Conservation (phyloP, 1,140 invertebrate species). For the Diorhabda sublineata region DNA sequence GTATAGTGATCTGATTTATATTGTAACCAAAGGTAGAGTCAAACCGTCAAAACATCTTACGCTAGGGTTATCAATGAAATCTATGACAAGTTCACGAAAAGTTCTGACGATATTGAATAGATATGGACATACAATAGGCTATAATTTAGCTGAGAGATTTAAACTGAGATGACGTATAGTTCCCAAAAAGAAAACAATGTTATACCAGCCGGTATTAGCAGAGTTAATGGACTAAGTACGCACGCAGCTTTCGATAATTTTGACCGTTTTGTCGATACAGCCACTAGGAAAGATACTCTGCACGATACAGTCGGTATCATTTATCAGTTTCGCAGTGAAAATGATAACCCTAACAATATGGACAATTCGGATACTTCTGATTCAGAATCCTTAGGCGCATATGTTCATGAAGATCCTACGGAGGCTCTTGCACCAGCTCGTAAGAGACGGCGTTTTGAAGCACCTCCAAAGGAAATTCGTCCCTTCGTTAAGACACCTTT, state of each 20-base stretch:
- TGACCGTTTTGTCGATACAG: conserved; percentile 48
- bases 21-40: conserved; percentile 31
- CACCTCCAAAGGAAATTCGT: conserved; percentile 24
- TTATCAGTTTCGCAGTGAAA: conserved; percentile 42
- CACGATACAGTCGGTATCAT: conserved; percentile 51
- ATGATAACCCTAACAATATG: no score
- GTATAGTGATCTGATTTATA: conserved; percentile 42
- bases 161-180: conserved; percentile 39
- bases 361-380: no score
- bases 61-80: conserved; percentile 42
- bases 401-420: conserved; percentile 9
- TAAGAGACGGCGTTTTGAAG: conserved; percentile 30
- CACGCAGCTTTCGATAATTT: conserved; percentile 49
- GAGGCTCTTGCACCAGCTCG: background rate
- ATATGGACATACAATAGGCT: conserved; percentile 41
- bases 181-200: conserved; percentile 21
- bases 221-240: conserved; percentile 31
- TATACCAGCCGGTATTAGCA: conserved; percentile 35
- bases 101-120: conserved; percentile 41
- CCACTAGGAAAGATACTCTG: conserved; percentile 46
- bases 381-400: background rate
- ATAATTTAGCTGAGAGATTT: conserved; percentile 42
- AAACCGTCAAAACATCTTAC: conserved; percentile 37
- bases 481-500: conserved; percentile 21
- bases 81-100: conserved; percentile 39